phyloP scores from a whole-genome alignment of 2,888 invertebrate species.

The Volucella inflata region DNA sequence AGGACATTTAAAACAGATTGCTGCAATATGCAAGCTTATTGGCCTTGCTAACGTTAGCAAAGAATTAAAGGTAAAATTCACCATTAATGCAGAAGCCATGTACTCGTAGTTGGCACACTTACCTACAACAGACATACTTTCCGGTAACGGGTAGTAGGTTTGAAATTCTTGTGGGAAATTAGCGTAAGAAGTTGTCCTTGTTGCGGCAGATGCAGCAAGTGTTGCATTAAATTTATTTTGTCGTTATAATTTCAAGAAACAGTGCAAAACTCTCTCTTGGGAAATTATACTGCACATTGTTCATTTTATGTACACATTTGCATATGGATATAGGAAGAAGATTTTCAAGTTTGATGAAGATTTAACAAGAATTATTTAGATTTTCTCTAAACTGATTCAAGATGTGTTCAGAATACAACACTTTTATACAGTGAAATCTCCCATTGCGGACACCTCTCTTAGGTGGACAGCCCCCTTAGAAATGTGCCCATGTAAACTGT shows the following conservation, averaged over 20 bases:
- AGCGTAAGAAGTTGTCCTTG: slow-evolving; percentile 69
- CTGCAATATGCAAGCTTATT: slow-evolving; percentile 65
- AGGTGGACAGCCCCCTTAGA: too few species aligned
- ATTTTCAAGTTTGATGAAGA: too few species aligned
- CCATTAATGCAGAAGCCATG: slow-evolving; percentile 31
- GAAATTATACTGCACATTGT: neutral
- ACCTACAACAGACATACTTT: neutral
- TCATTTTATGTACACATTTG: too few species aligned
- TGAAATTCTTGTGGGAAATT: slow-evolving; percentile 69
- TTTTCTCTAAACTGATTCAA: too few species aligned
- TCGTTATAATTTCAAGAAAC: slow-evolving; percentile 59
- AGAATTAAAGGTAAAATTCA: slow-evolving; percentile 34
- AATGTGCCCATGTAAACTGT: too few species aligned
- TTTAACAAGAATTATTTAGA: too few species aligned
- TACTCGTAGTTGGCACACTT: slow-evolving; percentile 14
- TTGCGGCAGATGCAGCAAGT: slow-evolving; percentile 69
- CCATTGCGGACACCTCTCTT: too few species aligned
- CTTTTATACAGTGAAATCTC: too few species aligned
- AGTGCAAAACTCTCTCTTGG: slow-evolving; percentile 24
- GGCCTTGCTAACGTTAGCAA: slow-evolving; percentile 66
- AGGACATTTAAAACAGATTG: slow-evolving; percentile 58
- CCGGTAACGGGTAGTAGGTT: slow-evolving; percentile 32
- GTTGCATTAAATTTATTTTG: slow-evolving; percentile 62
- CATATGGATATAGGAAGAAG: too few species aligned
- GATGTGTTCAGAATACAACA: too few species aligned